A percentile compares a stretch with the other conserved stretches of the same genome.
Evolutionary conservation across 1,140 invertebrate species (phyloP).

Genomic region (Anastrepha ludens): DNA sequence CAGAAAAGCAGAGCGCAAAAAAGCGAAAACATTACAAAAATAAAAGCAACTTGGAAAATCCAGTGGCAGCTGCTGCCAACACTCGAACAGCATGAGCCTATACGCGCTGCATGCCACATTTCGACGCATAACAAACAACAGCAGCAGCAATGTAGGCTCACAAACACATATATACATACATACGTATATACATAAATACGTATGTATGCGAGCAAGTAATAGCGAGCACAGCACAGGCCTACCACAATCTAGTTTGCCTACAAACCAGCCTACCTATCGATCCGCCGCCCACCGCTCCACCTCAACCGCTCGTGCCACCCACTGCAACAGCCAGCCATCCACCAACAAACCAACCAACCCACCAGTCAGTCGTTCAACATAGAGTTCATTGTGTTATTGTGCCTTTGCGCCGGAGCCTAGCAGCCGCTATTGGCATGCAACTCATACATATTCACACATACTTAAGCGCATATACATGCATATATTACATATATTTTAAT

Average conservation of each 20-base stretch:
- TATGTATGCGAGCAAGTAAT: not conserved
- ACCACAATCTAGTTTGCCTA: conserved; percentile 41
- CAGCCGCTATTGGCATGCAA: conserved; percentile 36
- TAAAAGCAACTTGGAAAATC: conserved; percentile 29
- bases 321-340: not conserved
- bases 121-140: conserved; percentile 8
- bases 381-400: conserved; percentile 56
- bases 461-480: not conserved
- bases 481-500: not conserved
- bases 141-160: not conserved
- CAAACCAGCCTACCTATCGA: conserved; percentile 23
- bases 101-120: conserved; percentile 25
- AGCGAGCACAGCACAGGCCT: conserved; percentile 17
- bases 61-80: conserved; percentile 22
- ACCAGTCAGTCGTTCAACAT: conserved; percentile 2
- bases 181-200: conserved; percentile 13
- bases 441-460: conserved; percentile 4
- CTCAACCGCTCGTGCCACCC: too few relatives aligned
- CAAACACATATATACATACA: conserved; percentile 18
- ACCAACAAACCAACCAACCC: not conserved
- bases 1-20: conserved; percentile 2
- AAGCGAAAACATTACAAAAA: conserved; percentile 20
- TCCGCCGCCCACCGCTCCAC: not conserved
- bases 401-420: conserved; percentile 49
- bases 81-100: not conserved